Percentiles rank a stretch among this genome's conserved stretches.
phyloP scores from a whole-genome alignment of 1,140 invertebrate species.

The Asbolus verrucosus region DNA sequence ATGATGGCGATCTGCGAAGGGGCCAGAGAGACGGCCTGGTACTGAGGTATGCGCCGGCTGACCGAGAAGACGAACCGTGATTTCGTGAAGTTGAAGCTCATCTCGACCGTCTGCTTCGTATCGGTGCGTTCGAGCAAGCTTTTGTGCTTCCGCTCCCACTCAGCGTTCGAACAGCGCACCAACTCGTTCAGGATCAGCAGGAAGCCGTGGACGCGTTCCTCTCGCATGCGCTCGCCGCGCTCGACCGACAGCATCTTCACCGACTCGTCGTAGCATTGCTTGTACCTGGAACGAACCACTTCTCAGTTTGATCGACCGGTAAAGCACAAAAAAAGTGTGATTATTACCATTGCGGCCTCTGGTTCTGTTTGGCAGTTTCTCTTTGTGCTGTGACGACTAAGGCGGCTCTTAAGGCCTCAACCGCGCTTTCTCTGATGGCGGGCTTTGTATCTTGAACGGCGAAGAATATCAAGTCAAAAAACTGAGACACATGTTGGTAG shows the following conservation, averaged over 20 bases:
- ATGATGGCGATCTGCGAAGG: constrained; percentile 70
- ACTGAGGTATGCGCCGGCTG: constrained; percentile 54
- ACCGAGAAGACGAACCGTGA: constrained; percentile 55
- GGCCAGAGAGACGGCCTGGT: constrained; percentile 48
- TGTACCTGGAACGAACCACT: constrained; percentile 69
- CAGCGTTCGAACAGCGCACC: constrained; percentile 89
- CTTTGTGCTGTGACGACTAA: constrained; percentile 94
- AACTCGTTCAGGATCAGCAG: constrained; percentile 95
- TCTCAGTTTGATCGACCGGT: too few relatives aligned
- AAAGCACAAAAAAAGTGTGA: background rate
- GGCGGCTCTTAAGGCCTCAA: constrained; percentile 92
- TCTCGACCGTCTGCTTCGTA: constrained; percentile 54
- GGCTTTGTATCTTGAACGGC: constrained; percentile 93
- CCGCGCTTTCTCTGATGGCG: constrained; percentile 91
- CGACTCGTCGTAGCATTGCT: constrained; percentile 92
- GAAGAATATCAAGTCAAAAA: constrained; percentile 96
- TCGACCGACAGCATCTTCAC: constrained; percentile 83
- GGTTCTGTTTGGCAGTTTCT: constrained; percentile 90
- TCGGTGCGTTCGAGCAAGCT: constrained; percentile 71
- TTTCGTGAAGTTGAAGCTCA: constrained; percentile 48
- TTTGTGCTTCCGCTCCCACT: constrained; percentile 87
- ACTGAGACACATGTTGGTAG: constrained; percentile 96
- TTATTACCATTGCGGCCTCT: constrained; percentile 88
- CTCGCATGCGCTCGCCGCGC: constrained; percentile 78
- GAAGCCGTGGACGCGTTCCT: constrained; percentile 94